Evolutionary conservation across 2,888 invertebrate species (phyloP).

Genomic region (Malthinus flaveolus): DNA sequence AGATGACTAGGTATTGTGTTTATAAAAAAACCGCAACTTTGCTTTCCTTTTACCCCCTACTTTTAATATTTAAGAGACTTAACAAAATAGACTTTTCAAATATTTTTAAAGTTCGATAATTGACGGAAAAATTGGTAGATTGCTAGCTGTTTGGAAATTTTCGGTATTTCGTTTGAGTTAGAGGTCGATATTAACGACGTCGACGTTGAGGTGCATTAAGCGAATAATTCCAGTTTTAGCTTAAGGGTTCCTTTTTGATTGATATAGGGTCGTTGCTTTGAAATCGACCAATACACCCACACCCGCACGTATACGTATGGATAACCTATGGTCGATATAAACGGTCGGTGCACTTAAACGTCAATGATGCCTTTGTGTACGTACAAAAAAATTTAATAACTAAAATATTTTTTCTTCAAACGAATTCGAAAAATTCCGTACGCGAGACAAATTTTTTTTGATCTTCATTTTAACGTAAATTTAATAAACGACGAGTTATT

Average conservation of each 20-base stretch:
- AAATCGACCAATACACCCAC: slow-evolving; percentile 12
- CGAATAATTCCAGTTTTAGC: slow-evolving; percentile 23
- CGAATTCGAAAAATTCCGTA: too few relatives aligned
- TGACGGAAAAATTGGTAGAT: not conserved
- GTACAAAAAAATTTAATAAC: too few relatives aligned
- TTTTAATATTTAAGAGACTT: slow-evolving; percentile 5
- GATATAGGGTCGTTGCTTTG: slow-evolving; percentile 21
- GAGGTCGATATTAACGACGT: slow-evolving; percentile 17
- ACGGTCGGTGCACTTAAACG: slow-evolving; percentile 14
- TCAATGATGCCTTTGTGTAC: too few relatives aligned
- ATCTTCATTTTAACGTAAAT: too few relatives aligned
- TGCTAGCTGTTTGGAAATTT: not conserved
- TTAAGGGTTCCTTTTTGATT: slow-evolving; percentile 21
- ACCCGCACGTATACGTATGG: too few relatives aligned
- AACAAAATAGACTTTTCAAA: not conserved
- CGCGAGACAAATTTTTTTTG: too few relatives aligned
- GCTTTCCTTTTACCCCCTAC: slow-evolving; percentile 9
- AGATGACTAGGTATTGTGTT: slow-evolving; percentile 28
- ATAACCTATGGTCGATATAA: not conserved
- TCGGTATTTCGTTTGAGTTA: slow-evolving; percentile 9
- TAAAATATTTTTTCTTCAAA: too few relatives aligned
- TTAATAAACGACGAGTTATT: too few relatives aligned
- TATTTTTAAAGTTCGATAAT: not conserved
- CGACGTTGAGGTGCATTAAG: slow-evolving; percentile 12
- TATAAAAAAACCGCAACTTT: slow-evolving; percentile 19